Conservation (phyloP, 2,797 vertebrate species). For the Anguilla anguilla region DNA sequence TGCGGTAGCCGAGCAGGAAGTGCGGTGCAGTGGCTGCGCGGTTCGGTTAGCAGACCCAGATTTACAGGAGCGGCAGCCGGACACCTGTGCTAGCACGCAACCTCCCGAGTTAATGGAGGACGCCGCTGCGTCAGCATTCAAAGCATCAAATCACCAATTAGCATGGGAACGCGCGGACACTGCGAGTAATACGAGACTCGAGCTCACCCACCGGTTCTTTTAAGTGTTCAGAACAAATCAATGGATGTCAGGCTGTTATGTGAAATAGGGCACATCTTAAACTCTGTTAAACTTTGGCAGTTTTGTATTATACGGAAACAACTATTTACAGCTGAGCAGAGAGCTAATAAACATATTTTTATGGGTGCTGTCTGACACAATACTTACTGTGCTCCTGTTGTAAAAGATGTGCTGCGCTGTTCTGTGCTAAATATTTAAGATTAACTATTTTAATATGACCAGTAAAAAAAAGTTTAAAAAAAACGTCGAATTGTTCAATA, state of each 20-base stretch:
- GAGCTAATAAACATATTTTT: neutral
- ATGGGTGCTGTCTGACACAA: neutral
- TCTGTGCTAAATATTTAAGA: neutral
- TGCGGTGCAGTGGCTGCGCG: neutral
- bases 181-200: neutral
- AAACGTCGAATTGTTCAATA: too few species aligned
- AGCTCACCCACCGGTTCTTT: neutral
- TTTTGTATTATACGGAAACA: neutral
- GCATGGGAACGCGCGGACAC: neutral
- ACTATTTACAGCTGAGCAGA: neutral
- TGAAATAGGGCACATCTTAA: neutral
- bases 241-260: neutral
- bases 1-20: neutral
- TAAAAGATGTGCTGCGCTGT: neutral
- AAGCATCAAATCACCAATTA: neutral
- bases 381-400: neutral
- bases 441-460: too few species aligned
- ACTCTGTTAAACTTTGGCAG: neutral
- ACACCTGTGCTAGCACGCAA: neutral
- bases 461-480: neutral
- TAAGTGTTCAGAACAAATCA: neutral
- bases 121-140: neutral
- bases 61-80: neutral
- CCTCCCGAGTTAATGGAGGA: too few species aligned
- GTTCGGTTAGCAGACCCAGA: neutral